Evolutionary conservation across 2,888 invertebrate species (phyloP).

Genomic region (Tiliacea citrago): DNA sequence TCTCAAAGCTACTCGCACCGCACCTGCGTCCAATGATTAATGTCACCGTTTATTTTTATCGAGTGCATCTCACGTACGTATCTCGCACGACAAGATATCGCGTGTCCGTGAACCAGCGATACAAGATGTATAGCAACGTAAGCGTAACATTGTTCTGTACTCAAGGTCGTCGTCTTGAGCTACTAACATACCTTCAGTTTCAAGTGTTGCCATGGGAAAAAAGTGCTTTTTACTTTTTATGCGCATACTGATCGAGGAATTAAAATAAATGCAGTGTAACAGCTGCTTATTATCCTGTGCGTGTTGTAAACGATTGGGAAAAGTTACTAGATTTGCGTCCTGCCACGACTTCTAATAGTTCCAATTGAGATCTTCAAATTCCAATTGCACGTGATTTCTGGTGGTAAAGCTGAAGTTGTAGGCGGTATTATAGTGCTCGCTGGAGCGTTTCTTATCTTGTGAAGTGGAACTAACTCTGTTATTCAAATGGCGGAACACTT

Average conservation of each 20-base stretch:
- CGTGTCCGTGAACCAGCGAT: conserved; percentile 68
- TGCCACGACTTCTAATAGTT: conserved; percentile 35
- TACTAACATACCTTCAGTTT: conserved; percentile 64
- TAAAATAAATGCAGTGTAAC: conserved; percentile 57
- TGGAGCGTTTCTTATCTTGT: conserved; percentile 51
- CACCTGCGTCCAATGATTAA: conserved; percentile 49
- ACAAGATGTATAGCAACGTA: conserved; percentile 60
- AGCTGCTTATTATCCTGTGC: conserved; percentile 49
- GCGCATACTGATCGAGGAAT: conserved; percentile 47
- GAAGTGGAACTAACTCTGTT: conserved; percentile 38
- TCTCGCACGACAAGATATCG: conserved; percentile 64
- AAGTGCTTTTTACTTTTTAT: conserved; percentile 42
- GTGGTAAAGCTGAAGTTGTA: conserved; percentile 17
- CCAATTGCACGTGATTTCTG: conserved; percentile 40
- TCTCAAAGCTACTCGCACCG: conserved; percentile 31
- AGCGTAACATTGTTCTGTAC: conserved; percentile 66
- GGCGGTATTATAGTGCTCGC: conserved; percentile 19
- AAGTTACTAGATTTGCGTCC: conserved; percentile 41
- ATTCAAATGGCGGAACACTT: conserved; percentile 51
- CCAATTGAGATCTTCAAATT: conserved; percentile 46
- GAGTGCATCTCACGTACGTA: conserved; percentile 47
- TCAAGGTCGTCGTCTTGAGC: conserved; percentile 73
- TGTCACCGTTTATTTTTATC: conserved; percentile 58
- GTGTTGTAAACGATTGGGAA: conserved; percentile 43
- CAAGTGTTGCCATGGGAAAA: conserved; percentile 57